Evolutionary conservation across 37 sponge, comb jelly and placozoan species (phyloP).

Genomic region (Petrosia ficiformis): DNA sequence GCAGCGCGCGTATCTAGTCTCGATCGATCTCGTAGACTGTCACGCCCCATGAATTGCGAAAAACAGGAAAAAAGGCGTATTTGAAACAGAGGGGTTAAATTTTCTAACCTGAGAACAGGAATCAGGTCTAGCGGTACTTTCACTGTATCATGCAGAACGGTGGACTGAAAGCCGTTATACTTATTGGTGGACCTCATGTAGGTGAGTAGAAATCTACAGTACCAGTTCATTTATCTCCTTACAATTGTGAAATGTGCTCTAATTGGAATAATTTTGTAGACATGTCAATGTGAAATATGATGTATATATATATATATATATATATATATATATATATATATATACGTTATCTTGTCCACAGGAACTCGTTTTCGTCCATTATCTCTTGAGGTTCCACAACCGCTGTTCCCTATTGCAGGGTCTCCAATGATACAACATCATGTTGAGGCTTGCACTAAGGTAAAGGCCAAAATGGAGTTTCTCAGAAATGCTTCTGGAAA

Average conservation of each 20-base stretch:
- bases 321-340: too few relatives aligned
- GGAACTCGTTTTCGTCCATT: constrained; percentile 95
- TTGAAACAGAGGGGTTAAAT: too few relatives aligned
- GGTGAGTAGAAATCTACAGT: constrained; percentile 31
- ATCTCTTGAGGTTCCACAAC: constrained; percentile 92
- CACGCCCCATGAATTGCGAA: too few relatives aligned
- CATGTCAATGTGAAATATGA: background rate
- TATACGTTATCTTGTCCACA: too few relatives aligned
- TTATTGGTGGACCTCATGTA: constrained; percentile 94
- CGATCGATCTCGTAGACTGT: too few relatives aligned
- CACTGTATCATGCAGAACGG: constrained; percentile 25
- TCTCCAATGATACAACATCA: constrained; percentile 96
- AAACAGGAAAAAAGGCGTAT: too few relatives aligned
- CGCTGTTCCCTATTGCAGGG: constrained; percentile 98
- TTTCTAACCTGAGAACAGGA: too few relatives aligned
- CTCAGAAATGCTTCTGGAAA: background rate
- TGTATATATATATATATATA: too few relatives aligned
- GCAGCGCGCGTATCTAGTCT: too few relatives aligned
- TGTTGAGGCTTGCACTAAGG: constrained; percentile 86
- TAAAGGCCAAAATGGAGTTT: background rate
- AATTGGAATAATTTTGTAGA: too few relatives aligned
- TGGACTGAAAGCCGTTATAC: constrained; percentile 84
- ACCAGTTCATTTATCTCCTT: background rate
- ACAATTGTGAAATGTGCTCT: too few relatives aligned
- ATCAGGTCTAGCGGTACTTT: too few relatives aligned